Evolutionary conservation across 2,797 vertebrate species (phyloP).

Genomic region (Phaenicophaeus curvirostris): DNA sequence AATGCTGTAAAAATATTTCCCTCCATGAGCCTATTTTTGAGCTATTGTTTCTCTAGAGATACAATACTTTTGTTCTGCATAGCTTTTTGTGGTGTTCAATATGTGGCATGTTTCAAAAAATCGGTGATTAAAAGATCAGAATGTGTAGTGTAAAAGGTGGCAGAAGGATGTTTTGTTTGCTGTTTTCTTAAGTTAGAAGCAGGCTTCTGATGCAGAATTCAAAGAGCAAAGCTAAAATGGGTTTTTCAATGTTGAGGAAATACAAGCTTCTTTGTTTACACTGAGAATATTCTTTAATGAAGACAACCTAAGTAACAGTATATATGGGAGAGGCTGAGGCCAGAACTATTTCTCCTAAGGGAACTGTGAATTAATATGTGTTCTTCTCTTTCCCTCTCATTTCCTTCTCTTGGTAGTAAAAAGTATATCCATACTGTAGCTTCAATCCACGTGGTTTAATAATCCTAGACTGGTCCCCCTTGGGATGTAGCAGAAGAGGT

Average conservation of each 20-base stretch:
- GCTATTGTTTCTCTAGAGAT: background rate
- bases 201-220: background rate
- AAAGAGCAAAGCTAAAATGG: background rate
- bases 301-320: background rate
- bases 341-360: constrained; percentile 26
- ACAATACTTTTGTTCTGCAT: background rate
- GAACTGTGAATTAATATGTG: constrained; percentile 25
- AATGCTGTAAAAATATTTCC: background rate
- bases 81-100: background rate
- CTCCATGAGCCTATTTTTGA: background rate
- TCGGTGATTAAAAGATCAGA: background rate
- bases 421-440: background rate
- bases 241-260: constrained; percentile 10
- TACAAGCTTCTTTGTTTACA: constrained; percentile 25
- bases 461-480: background rate
- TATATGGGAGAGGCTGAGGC: background rate
- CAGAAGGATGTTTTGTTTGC: background rate
- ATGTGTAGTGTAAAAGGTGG: background rate
- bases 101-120: background rate
- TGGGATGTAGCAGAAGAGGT: background rate
- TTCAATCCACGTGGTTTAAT: constrained; percentile 16
- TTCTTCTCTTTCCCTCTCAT: constrained; percentile 16
- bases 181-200: background rate
- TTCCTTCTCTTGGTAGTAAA: constrained; percentile 1
- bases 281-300: constrained; percentile 42